A percentile compares a stretch with the other conserved stretches of the same genome.
Evolutionary conservation across 2,113 vertebrate species (phyloP).

Genomic region (Deroptyus accipitrinus): DNA sequence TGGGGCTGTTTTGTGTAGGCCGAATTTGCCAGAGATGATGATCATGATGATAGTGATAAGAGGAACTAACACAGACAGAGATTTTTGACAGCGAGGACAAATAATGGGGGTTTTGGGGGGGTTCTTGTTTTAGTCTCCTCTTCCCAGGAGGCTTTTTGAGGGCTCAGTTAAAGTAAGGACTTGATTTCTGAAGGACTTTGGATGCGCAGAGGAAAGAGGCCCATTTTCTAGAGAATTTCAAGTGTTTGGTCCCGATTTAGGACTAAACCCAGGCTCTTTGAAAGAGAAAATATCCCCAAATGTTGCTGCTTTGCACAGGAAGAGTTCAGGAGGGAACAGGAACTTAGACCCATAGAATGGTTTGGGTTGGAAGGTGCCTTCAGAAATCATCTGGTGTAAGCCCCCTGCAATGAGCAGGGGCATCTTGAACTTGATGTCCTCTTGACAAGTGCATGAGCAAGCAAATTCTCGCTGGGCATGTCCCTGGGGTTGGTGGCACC

Average conservation of each 20-base stretch:
- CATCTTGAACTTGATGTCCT: not conserved
- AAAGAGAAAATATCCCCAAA: not conserved
- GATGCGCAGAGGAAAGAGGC: not conserved
- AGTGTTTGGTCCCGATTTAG: not conserved
- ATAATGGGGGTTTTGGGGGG: not conserved
- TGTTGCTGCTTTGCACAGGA: not conserved
- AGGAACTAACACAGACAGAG: fast-evolving
- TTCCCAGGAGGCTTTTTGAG: not conserved
- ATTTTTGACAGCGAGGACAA: not conserved
- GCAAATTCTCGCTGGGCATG: not conserved
- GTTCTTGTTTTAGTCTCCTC: not conserved
- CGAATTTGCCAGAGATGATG: not conserved
- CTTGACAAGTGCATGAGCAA: not conserved
- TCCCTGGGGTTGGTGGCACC: fast-evolving
- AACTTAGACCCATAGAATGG: not conserved
- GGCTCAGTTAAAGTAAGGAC: not conserved
- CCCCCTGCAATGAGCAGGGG: not conserved
- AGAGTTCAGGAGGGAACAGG: not conserved
- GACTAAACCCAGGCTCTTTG: not conserved
- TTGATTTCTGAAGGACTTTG: not conserved
- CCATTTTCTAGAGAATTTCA: not conserved
- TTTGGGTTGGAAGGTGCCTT: not conserved
- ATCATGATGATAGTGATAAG: not conserved
- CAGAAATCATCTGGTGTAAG: not conserved
- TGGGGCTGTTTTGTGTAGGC: not conserved